Evolutionary conservation across 2,888 invertebrate genomes (phyloP), one percentile per base, ranked within the genome.

Genomic region (Eudemis profundana): DNA sequence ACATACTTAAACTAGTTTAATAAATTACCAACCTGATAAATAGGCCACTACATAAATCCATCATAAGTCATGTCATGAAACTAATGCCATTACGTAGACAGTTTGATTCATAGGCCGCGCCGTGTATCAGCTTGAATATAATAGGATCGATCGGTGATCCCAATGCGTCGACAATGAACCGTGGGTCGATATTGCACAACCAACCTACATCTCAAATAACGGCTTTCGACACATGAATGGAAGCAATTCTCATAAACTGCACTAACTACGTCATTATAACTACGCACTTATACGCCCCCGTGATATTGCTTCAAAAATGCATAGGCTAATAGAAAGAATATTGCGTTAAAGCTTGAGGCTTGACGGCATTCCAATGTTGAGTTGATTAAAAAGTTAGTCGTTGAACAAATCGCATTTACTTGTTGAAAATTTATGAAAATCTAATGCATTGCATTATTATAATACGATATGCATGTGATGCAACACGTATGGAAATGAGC

Each of bases 141-240:
- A 86, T 86, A 78, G 82, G 78, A 82, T 83, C 79, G 81, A 84
- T 78, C 74, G 71, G 81, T 78, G 74, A 76, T 82, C 79, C 74
- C 81, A 82, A 78, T 83, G 78, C 72, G 76, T 76, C 80, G 83
- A 86, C 89, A 87, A 86, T 85, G 85, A 87, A 84, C 84, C 78
- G 87, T 84, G 82, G 84, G 84, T 80, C 83, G 86, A 67, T 69
- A 73, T 90, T 88, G 76, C 86, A 79, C 85, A 87, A 90, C 79
- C 78, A 71, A 63, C 71, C 74, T 66, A 72, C 77, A 72, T 75
- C 80, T 73, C 73, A 74, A 76, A 75, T 79, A 79, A 82, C 79
- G 73, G 76, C 78, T 86, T 85, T 81, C 84, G 75, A 83, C 83
- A 86, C 63, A 67, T 66, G 70, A 74, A 76, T 74, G 75, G 77